Evolutionary conservation across 2,113 vertebrate species (phyloP).

Genomic region (Meleagris gallopavo): DNA sequence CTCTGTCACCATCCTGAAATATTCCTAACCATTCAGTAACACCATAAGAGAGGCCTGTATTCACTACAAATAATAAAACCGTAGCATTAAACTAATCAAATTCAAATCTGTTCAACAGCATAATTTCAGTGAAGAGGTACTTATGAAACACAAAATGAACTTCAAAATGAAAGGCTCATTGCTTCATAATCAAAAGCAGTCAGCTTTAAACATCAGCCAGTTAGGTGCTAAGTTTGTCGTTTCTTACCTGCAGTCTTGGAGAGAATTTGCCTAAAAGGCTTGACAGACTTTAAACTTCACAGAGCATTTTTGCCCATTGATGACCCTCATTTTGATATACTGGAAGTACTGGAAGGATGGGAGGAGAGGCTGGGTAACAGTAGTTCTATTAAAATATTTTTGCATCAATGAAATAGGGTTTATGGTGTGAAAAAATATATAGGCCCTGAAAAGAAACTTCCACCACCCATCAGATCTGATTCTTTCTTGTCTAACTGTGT

Average conservation of each 20-base stretch:
- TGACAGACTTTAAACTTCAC: slow-evolving; percentile 47
- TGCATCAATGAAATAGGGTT: background rate
- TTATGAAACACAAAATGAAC: slow-evolving; percentile 64
- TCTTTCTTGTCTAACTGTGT: slow-evolving; percentile 34
- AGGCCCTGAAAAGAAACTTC: slow-evolving; percentile 36
- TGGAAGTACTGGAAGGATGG: slow-evolving; percentile 3
- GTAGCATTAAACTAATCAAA: slow-evolving; percentile 51
- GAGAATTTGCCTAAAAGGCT: slow-evolving; percentile 52
- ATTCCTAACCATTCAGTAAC: slow-evolving; percentile 25
- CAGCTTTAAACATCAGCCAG: slow-evolving; percentile 68
- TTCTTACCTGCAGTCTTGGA: slow-evolving; percentile 37
- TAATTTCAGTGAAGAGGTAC: slow-evolving; percentile 51
- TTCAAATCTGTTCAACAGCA: slow-evolving; percentile 42
- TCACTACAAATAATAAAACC: slow-evolving; percentile 65
- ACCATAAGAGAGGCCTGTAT: slow-evolving; percentile 8
- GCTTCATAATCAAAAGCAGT: slow-evolving; percentile 59
- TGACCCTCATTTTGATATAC: slow-evolving; percentile 1
- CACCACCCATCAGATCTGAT: background rate
- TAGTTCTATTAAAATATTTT: slow-evolving; percentile 39
- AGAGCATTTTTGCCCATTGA: slow-evolving; percentile 43
- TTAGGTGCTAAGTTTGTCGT: slow-evolving; percentile 62
- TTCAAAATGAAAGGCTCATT: slow-evolving; percentile 56
- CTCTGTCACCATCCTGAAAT: slow-evolving; percentile 24
- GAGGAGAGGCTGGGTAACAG: background rate
- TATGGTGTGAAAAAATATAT: slow-evolving; percentile 2